Base-by-base conservation (phyloP, 2,797 vertebrate species). In the Pangasius mekongensis region DNA sequence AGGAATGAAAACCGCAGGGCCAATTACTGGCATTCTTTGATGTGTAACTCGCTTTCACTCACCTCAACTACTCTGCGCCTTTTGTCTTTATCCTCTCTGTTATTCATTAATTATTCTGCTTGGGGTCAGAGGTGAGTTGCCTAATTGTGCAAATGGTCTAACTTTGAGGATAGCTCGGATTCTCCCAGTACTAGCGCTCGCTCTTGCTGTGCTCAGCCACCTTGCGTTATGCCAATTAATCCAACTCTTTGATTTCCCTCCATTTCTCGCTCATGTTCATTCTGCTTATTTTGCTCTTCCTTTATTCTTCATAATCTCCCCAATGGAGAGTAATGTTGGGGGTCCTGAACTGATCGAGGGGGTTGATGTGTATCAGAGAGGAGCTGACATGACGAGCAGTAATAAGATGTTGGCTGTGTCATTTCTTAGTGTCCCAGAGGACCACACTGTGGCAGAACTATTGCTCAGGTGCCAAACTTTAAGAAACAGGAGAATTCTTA, bases 1-100 rank as follows among this genome's bases (percentile, higher is more conserved):
- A 98, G 96, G 98, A 98, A 99, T 98, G 98, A 99, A 99, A 99
- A 97, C 98, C 97, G 96, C 97, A 98, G 97, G 98, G 98, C 99
- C 99, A 99, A 99, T 99, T 99, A 99, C 95, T 95, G 95, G 96
- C 97, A 97, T 97, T 97, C 99, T 99, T 99, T 99, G 98, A 99
- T 99, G 99, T 99, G 97, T 98, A 98, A 98, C 97, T 97, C 93
- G 96, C 94, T 95, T 95, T 95, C 96, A 96, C 96, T 97, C 97
- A 97, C 97, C 96, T 97, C 97, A 96, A 97, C 97, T 96, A 96
- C 97, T 97, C 97, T 95, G 95, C 95, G 96, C 97, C 97, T 98
- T 96, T 98, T 98, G 97, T 98, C 98, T 98, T 98, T 97, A 99
- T 98, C 97, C 97, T 97, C 95, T 98, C 96, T 98, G 97, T 98